Base-by-base conservation (phyloP, 2,797 vertebrate genomes). In the Xyrichtys novacula region DNA sequence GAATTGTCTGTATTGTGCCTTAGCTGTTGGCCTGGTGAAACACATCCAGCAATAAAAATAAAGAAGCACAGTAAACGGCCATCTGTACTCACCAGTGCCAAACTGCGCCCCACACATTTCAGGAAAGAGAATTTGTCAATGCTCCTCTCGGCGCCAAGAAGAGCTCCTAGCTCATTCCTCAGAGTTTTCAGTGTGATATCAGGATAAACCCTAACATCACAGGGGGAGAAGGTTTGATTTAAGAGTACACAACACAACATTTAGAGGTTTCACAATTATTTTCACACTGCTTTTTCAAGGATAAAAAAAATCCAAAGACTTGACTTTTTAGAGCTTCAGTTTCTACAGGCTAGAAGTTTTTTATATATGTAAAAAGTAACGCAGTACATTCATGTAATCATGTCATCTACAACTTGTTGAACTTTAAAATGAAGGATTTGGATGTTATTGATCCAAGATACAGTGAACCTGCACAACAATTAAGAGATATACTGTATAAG, bases 41-140 rank as follows among this genome's bases (percentile, higher is more conserved):
- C 65, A 79, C 55, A 81, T 61, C 5, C 74, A 55, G 67, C 63
- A 43, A 44, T 44, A 84, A 58, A 78, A 71, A 42, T 7, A 29
- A 49, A 49, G 10, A 61, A 20, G 29, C 12, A 38, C 63, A 56
- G 29, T 78, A 28, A 73, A 85, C 57, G 31, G 56, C 44, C 65
- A 65, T 52, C 59, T 58, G 50, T 53, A 92, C 94, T 96, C 91
- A 98, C 96, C 95, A 98, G 83, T 57, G 93, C 96, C 90, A 98
- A 90, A 71, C 96, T 97, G 83, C 94, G 95, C 17, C 97, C 97
- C 84, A 98, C 93, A 80, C 94, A 96, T 91, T 97, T 98, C 82
- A 97, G 92, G 93, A 98, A 98, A 47, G 71, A 93, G 92, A 95
- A 96, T 88, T 92, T 95, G 74, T 96, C 93, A 74, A 89, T 25